Percentiles rank a stretch among this genome's conserved stretches.
These are phyloP conservation scores for Nomada ruficornis DNA, from an alignment of 2,888 invertebrate species.

Conservation along the genomic window DNA sequence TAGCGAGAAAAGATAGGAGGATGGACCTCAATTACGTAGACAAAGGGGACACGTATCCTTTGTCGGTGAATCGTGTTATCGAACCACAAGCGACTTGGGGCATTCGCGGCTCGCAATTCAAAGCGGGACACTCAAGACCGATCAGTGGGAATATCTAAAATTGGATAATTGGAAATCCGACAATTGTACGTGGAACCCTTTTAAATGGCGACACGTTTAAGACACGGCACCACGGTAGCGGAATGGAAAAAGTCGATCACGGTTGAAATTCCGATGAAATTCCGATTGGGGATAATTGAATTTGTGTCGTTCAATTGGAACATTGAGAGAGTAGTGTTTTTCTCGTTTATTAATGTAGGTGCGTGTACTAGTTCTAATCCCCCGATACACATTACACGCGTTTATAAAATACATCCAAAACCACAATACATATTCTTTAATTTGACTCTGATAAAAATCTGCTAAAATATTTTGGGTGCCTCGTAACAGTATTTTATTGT, in stretches of 20 bases:
- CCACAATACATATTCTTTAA: too few species aligned
- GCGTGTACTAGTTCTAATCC: neutral
- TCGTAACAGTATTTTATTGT: too few species aligned
- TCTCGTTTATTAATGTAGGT: too few species aligned
- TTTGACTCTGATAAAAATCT: too few species aligned
- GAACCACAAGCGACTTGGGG: constrained; percentile 42
- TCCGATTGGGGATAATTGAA: neutral
- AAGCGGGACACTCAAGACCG: constrained; percentile 50
- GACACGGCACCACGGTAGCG: neutral
- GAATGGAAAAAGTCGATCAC: neutral
- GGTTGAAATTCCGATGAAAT: too few species aligned
- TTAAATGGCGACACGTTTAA: neutral
- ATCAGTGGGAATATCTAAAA: constrained; percentile 54
- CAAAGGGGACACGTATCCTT: constrained; percentile 70
- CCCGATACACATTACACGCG: neutral
- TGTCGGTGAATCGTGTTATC: constrained; percentile 69
- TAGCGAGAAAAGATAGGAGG: constrained; percentile 50
- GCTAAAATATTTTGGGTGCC: too few species aligned
- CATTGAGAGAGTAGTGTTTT: neutral
- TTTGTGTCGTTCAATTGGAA: neutral
- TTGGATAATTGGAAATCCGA: constrained; percentile 67
- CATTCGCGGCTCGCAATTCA: constrained; percentile 53
- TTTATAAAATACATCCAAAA: too few species aligned
- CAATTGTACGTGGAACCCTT: neutral
- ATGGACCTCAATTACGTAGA: constrained; percentile 61